phyloP scores from a whole-genome alignment of 1,140 invertebrate genomes.

The Dendrolimus kikuchii region DNA sequence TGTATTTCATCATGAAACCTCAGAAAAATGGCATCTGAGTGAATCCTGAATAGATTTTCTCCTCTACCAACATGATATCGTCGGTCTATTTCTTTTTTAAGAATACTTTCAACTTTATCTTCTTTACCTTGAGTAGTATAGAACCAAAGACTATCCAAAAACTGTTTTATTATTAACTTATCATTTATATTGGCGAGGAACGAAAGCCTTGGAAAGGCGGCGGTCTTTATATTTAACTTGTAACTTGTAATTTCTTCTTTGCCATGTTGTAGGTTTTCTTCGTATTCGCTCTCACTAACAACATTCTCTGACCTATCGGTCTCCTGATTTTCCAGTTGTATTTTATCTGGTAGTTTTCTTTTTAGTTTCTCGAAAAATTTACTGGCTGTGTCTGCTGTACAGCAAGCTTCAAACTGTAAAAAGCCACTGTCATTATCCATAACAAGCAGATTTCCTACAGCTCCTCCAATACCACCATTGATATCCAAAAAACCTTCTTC shows the following conservation, averaged over 20 bases:
- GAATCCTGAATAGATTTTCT: constrained; percentile 11
- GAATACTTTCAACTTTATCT: constrained; percentile 6
- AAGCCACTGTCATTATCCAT: constrained; percentile 7
- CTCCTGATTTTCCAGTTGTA: constrained; percentile 3
- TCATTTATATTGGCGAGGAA: constrained; percentile 10
- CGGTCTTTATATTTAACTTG: constrained; percentile 9
- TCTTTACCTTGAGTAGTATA: constrained; percentile 17
- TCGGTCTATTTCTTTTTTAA: constrained; percentile 15
- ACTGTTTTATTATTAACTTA: constrained; percentile 7
- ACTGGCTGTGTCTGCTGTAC: background rate
- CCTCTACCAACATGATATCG: constrained; percentile 10
- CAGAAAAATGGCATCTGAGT: constrained; percentile 16
- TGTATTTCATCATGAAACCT: constrained; percentile 19
- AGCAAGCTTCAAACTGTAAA: constrained; percentile 9
- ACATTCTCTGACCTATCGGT: background rate
- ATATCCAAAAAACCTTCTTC: constrained; percentile 5
- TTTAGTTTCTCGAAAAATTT: constrained; percentile 3
- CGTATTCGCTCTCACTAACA: no score
- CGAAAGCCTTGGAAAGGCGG: constrained; percentile 10
- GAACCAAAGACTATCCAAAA: constrained; percentile 17
- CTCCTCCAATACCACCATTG: constrained; percentile 11
- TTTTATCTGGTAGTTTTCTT: constrained; percentile 4
- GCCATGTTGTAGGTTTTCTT: background rate
- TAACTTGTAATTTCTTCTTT: constrained; percentile 7
- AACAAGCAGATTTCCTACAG: constrained; percentile 14